Conservation (phyloP, 2,888 invertebrate genomes). For the Taenaris catops region DNA sequence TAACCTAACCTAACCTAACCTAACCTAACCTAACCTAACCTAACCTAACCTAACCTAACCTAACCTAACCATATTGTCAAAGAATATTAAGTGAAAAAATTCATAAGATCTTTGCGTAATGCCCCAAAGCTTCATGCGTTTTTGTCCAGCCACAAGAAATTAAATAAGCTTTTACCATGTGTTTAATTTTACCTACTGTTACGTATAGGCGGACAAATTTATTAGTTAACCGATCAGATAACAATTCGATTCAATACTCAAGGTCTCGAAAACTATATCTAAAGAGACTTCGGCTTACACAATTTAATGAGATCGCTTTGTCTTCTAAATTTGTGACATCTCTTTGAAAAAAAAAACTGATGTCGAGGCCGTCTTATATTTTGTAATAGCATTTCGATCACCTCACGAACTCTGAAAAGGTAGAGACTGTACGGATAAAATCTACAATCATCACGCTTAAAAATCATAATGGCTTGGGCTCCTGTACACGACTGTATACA, state of each 20-base stretch:
- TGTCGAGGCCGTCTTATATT: constrained; percentile 25
- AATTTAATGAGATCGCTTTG: constrained; percentile 31
- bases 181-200: constrained; percentile 2
- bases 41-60: too few relatives aligned
- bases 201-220: constrained; percentile 17
- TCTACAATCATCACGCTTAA: constrained; percentile 9
- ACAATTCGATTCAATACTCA: constrained; percentile 31
- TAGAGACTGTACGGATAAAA: constrained; percentile 9
- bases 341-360: constrained; percentile 31
- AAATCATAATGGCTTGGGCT: constrained; percentile 4
- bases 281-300: constrained; percentile 34
- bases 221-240: constrained; percentile 31
- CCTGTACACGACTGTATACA: constrained; percentile 6
- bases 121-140: too few relatives aligned
- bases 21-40: too few relatives aligned
- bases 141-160: too few relatives aligned
- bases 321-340: constrained; percentile 40
- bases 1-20: too few relatives aligned
- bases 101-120: too few relatives aligned
- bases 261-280: constrained; percentile 31
- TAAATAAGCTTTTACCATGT: too few relatives aligned
- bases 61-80: too few relatives aligned
- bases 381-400: constrained; percentile 23
- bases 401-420: constrained; percentile 13
- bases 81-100: too few relatives aligned